Percentiles rank a stretch among this genome's conserved stretches.
These are phyloP conservation scores for Carassius gibelio DNA, from an alignment of 2,113 vertebrate genomes.

Conservation along the genomic window DNA sequence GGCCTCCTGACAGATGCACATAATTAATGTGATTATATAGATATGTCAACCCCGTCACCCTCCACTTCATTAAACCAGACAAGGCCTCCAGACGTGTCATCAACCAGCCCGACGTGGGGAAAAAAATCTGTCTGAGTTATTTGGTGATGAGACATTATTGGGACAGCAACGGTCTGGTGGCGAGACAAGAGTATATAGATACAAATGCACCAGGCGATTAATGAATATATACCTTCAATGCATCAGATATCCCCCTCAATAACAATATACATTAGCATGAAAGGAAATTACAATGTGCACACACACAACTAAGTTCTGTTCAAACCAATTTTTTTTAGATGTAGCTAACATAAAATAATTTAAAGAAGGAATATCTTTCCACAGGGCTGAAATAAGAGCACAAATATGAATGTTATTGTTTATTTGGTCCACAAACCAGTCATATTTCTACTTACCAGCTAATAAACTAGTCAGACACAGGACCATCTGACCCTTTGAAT, in stretches of 20 bases:
- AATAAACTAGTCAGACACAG: constrained; percentile 42
- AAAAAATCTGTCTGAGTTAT: constrained; percentile 10
- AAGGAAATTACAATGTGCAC: not conserved
- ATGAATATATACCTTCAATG: not conserved
- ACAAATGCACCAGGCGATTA: not conserved
- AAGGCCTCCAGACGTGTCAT: constrained; percentile 42
- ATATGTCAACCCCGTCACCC: constrained; percentile 67
- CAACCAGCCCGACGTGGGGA: constrained; percentile 41
- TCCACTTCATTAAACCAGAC: constrained; percentile 61
- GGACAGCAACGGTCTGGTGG: not conserved
- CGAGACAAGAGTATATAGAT: not conserved
- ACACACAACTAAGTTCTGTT: not conserved
- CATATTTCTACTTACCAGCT: constrained; percentile 22
- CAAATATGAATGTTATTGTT: not conserved
- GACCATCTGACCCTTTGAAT: constrained; percentile 1
- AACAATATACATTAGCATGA: not conserved
- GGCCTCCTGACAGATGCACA: constrained; percentile 66
- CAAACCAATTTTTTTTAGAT: not conserved
- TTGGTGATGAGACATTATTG: not conserved
- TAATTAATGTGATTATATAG: constrained; percentile 71
- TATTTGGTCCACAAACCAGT: not conserved
- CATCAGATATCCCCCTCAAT: not conserved
- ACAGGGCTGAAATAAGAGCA: not conserved
- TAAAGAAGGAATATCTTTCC: not conserved
- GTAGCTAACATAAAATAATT: not conserved